phyloP scores from a whole-genome alignment of 2,888 invertebrate species.

The Apodemia hepburni region DNA sequence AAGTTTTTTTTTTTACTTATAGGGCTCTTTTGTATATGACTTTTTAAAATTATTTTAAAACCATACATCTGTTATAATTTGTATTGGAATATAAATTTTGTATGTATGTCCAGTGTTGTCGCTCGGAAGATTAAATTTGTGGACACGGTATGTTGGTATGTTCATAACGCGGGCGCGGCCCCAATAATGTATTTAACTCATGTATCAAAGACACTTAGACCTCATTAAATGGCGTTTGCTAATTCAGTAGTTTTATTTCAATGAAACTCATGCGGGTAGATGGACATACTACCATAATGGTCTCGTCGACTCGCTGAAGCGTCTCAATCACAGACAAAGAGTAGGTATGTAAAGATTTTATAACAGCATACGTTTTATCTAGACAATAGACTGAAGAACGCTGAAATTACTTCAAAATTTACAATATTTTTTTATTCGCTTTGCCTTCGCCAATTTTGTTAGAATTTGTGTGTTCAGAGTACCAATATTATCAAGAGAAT shows the following conservation, averaged over 20 bases:
- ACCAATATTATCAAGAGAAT: too few relatives aligned
- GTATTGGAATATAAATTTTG: not conserved
- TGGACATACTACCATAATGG: conserved; percentile 70
- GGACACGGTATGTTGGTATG: conserved; percentile 62
- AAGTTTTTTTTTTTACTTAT: not conserved
- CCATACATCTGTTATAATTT: not conserved
- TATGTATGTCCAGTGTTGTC: conserved; percentile 11
- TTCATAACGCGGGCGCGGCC: conserved; percentile 52
- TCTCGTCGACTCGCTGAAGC: conserved; percentile 20
- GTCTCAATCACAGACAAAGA: conserved; percentile 11
- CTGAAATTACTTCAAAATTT: too few relatives aligned
- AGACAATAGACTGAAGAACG: not conserved
- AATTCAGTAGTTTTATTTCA: conserved; percentile 68
- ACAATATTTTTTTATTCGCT: not conserved
- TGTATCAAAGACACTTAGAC: conserved; percentile 66
- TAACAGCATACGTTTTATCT: not conserved
- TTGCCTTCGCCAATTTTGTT: too few relatives aligned
- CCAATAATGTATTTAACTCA: conserved; percentile 46
- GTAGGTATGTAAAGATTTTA: not conserved
- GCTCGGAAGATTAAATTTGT: conserved; percentile 14
- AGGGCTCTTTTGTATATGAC: not conserved
- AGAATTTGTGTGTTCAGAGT: too few relatives aligned
- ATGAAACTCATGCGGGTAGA: conserved; percentile 35
- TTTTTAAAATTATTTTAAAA: conserved; percentile 1
- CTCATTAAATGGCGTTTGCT: conserved; percentile 71